phyloP scores from a whole-genome alignment of 2,797 vertebrate species.

The Poeciliopsis turneri region DNA sequence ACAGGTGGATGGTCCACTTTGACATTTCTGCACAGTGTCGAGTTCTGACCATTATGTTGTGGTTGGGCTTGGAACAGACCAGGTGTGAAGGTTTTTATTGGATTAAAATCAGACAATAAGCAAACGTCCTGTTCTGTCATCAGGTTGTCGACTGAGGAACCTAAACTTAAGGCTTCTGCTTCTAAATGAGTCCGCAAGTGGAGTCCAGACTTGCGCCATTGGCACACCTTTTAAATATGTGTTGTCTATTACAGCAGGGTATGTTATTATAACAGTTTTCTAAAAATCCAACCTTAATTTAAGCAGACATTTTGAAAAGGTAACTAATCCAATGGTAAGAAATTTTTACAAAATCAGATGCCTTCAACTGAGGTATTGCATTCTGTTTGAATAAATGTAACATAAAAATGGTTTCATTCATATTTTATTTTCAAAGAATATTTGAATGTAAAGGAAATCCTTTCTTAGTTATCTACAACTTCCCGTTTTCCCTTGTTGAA shows the following conservation, averaged over 20 bases:
- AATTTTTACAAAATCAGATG: neutral
- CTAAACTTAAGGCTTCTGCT: slow-evolving; percentile 16
- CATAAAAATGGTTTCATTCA: neutral
- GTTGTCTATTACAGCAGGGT: neutral
- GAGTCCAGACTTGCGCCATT: slow-evolving; percentile 8
- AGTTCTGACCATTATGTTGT: slow-evolving; percentile 27
- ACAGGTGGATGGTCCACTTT: slow-evolving; percentile 50
- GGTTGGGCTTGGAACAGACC: slow-evolving; percentile 39
- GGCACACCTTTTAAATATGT: neutral
- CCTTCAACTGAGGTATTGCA: neutral
- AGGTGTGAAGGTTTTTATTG: slow-evolving; percentile 48
- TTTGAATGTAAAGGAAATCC: neutral
- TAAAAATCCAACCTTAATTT: neutral
- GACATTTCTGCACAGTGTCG: slow-evolving; percentile 36
- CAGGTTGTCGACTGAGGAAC: slow-evolving; percentile 20
- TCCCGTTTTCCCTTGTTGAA: neutral
- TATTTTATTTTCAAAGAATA: neutral
- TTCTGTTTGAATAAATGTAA: neutral
- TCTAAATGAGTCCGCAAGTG: slow-evolving; percentile 11
- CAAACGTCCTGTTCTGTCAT: slow-evolving; percentile 38
- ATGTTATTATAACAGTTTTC: neutral
- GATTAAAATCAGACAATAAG: slow-evolving; percentile 47
- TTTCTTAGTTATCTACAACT: neutral
- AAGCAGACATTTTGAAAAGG: too few relatives aligned
- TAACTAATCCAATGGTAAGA: neutral